phyloP scores from a whole-genome alignment of 2,888 invertebrate genomes.

The Cephus sareptanus region DNA sequence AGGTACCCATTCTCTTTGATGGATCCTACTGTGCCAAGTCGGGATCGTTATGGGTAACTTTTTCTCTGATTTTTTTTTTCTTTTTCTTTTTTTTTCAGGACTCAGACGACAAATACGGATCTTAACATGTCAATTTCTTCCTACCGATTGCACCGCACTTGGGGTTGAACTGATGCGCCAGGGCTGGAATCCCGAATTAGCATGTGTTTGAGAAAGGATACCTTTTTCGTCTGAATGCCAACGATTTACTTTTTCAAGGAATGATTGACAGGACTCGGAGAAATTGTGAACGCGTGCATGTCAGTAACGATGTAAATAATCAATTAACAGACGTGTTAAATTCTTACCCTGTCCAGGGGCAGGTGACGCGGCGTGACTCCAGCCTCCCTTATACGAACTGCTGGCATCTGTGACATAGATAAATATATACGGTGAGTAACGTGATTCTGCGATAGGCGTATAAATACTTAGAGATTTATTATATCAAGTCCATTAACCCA shows the following conservation, averaged over 20 bases:
- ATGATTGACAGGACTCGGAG: not conserved
- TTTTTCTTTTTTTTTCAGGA: not conserved
- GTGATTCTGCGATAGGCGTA: not conserved
- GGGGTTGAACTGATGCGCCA: not conserved
- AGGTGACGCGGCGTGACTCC: conserved; percentile 64
- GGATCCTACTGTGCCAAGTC: not conserved
- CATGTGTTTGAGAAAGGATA: not conserved
- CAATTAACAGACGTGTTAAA: not conserved
- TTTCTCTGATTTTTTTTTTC: not conserved
- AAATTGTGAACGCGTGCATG: not conserved
- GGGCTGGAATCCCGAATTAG: not conserved
- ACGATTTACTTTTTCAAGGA: not conserved
- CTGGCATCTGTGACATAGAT: conserved; percentile 59
- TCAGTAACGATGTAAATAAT: not conserved
- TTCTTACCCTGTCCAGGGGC: conserved; percentile 64
- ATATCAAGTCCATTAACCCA: not conserved
- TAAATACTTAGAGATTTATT: not conserved
- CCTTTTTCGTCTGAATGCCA: not conserved
- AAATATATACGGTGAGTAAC: not conserved
- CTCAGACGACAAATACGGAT: not conserved
- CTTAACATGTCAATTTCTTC: not conserved
- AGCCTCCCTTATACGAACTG: conserved; percentile 65
- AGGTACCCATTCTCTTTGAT: conserved; percentile 1
- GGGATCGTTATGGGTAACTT: not conserved
- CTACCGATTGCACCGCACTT: not conserved